Conservation (phyloP, 1,140 invertebrate genomes). For the Hormaphis cornu region DNA sequence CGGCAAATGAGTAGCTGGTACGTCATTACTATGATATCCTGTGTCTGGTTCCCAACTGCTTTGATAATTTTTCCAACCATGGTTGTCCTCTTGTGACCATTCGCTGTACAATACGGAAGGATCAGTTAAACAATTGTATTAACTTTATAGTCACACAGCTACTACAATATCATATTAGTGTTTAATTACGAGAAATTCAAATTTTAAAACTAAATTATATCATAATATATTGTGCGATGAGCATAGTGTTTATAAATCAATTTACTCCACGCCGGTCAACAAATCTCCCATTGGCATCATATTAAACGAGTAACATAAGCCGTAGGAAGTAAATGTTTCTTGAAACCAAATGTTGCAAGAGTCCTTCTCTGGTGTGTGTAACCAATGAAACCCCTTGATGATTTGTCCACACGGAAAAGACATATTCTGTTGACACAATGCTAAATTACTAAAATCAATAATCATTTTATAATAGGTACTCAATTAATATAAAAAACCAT, state of each 20-base stretch:
- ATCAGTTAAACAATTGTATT: neutral
- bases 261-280: neutral
- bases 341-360: neutral
- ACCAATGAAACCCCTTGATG: neutral
- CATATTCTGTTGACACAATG: neutral
- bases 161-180: too few relatives aligned
- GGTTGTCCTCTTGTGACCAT: neutral
- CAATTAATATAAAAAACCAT: neutral
- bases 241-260: neutral
- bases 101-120: neutral
- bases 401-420: neutral
- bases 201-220: too few relatives aligned
- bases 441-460: too few relatives aligned
- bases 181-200: too few relatives aligned
- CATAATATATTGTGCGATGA: too few relatives aligned
- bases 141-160: too few relatives aligned
- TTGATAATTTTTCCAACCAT: neutral
- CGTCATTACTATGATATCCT: neutral
- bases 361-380: neutral
- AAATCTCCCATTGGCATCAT: slow-evolving; percentile 16
- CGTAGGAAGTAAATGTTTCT: slow-evolving; percentile 3
- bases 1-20: neutral
- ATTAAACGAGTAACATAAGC: neutral
- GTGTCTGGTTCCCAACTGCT: slow-evolving; percentile 6
- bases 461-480: neutral